Evolutionary conservation across 1,140 invertebrate genomes (phyloP).

Genomic region (Zaprionus capensis): DNA sequence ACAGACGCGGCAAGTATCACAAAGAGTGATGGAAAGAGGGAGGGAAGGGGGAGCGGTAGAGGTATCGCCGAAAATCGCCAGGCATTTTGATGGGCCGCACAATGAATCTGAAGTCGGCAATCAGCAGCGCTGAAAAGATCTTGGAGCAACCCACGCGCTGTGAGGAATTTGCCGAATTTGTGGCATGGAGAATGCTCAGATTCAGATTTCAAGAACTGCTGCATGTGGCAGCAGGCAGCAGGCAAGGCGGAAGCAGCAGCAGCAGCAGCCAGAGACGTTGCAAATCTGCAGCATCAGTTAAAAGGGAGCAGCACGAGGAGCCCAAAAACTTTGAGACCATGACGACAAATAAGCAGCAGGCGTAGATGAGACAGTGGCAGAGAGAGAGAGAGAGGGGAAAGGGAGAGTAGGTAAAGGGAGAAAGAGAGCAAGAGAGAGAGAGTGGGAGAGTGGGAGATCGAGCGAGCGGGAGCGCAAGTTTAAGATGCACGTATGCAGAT

Average conservation of each 20-base stretch:
- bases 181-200: slow-evolving; percentile 31
- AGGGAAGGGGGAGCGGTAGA: not conserved
- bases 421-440: not conserved
- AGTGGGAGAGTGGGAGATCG: not conserved
- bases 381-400: not conserved
- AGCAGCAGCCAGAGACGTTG: slow-evolving; percentile 27
- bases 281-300: slow-evolving; percentile 45
- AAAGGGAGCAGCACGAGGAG: slow-evolving; percentile 44
- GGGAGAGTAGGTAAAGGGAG: too few species aligned
- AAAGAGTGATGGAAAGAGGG: not conserved
- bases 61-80: slow-evolving; percentile 43
- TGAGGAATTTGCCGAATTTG: slow-evolving; percentile 44
- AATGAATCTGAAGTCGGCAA: slow-evolving; percentile 30
- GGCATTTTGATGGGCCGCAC: slow-evolving; percentile 54
- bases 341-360: slow-evolving; percentile 51
- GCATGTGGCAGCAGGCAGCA: slow-evolving; percentile 36
- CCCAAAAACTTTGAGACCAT: slow-evolving; percentile 15
- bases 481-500: slow-evolving; percentile 83
- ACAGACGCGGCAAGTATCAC: slow-evolving; percentile 41
- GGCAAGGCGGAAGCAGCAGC: slow-evolving; percentile 45
- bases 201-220: slow-evolving; percentile 37
- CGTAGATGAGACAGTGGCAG: slow-evolving; percentile 35
- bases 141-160: slow-evolving; percentile 47
- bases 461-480: slow-evolving; percentile 38
- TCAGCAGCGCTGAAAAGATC: slow-evolving; percentile 31